Base-by-base conservation (phyloP, 23 tunicate species). In the Styela plicata region DNA sequence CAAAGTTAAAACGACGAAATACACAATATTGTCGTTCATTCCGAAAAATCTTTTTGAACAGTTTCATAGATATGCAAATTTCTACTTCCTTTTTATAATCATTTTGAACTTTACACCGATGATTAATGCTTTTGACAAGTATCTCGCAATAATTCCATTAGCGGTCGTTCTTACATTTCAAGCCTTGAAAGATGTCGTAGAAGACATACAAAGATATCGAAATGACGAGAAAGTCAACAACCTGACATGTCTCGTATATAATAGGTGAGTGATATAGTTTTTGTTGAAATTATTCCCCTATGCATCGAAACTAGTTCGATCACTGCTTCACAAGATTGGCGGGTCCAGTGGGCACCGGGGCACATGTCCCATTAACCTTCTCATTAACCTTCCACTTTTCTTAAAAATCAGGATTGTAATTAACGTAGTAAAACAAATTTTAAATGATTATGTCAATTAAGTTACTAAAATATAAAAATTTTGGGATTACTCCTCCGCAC, bases 41-140 rank as follows among this genome's bases (percentile, higher is more conserved):
- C 91, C 91, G 10, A 85, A 89, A 44, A 94, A 94, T 70, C 52
- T 94, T 5, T 94, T 94, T 64, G 89, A 89, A 67, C 99, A 94
- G 63, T 89, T 94, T 53, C 99, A 94, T 63, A 92, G 99, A n/a
- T 83, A 82, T 19, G 99, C 99, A 22, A 94, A 94, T 69, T 89
- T 94, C 30, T 94, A 94, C 66, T 94, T 94, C 66, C 79, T 89
- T 18, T 3, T 94, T 26, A 70, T 94, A 28, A 79, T 89, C 74
- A 84, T 74, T 3, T 68, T 94, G 10, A 90, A 94, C 57, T 94
- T 86, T 63, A 69, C 89, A 19, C 99, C 99, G 24, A 80, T 64
- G 44, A 69, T 94, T 2, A 91, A 91, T 64, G 90, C 87, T 34
- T 83, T 91, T 52, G 97, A 65, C 1, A 90, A 90, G 64, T 82